Evolutionary conservation across 2,888 invertebrate genomes (phyloP).

Genomic region (Eupithecia dodoneata): DNA sequence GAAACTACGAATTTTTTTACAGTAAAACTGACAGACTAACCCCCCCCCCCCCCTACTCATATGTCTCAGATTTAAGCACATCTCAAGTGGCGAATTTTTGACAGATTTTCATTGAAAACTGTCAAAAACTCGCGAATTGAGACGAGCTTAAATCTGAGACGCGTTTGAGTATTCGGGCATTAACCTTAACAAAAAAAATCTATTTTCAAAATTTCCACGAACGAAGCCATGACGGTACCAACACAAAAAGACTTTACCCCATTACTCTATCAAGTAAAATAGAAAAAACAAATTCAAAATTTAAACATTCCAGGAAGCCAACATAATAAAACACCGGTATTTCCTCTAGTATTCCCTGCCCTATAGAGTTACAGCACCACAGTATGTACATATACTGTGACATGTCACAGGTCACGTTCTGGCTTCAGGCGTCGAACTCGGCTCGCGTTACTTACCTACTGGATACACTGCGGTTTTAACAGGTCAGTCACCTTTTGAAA

Average conservation of each 20-base stretch:
- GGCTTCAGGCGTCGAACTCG: constrained; percentile 63
- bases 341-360: constrained; percentile 1
- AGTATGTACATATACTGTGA: constrained; percentile 18
- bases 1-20: too few relatives aligned
- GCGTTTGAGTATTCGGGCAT: too few relatives aligned
- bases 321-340: neutral
- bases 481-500: constrained; percentile 17
- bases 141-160: too few relatives aligned
- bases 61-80: too few relatives aligned
- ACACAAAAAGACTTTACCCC: neutral
- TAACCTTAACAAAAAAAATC: neutral
- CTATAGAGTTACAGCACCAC: constrained; percentile 21
- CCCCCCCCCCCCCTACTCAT: too few relatives aligned
- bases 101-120: too few relatives aligned
- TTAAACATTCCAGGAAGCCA: neutral
- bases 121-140: too few relatives aligned
- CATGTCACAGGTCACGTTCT: constrained; percentile 27
- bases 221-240: neutral
- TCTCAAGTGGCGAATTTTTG: too few relatives aligned
- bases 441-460: constrained; percentile 47
- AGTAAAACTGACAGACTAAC: too few relatives aligned
- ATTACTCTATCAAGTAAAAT: neutral
- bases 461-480: constrained; percentile 14
- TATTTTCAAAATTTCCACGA: neutral
- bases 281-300: neutral